Evolutionary conservation across 2,888 invertebrate genomes (phyloP).

Genomic region (Urechis unicinctus): DNA sequence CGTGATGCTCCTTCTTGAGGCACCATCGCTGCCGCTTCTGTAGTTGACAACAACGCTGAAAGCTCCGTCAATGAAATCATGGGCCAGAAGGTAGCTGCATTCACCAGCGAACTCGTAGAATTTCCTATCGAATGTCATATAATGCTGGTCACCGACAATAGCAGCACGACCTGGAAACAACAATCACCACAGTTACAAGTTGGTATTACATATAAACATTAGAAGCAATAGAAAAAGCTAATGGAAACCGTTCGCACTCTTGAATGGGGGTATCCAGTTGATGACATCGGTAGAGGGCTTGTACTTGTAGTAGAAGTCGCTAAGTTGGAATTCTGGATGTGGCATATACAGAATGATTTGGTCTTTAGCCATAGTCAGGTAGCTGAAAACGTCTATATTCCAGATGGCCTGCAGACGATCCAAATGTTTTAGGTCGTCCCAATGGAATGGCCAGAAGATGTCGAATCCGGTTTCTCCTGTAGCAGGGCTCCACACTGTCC

Average conservation of each 20-base stretch:
- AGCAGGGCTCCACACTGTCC: conserved; percentile 34
- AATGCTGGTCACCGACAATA: conserved; percentile 72
- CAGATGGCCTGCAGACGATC: conserved; percentile 6
- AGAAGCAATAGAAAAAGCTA: background rate
- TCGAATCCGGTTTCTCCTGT: conserved; percentile 39
- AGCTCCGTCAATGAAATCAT: conserved; percentile 74
- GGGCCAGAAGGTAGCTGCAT: conserved; percentile 75
- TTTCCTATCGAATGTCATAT: conserved; percentile 78
- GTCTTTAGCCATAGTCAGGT: conserved; percentile 5
- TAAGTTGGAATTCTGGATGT: conserved; percentile 55
- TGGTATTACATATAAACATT: too few relatives aligned
- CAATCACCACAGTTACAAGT: conserved; percentile 34
- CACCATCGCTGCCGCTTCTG: conserved; percentile 29
- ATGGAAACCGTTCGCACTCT: conserved; percentile 5
- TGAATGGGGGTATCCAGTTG: conserved; percentile 65
- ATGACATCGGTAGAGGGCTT: conserved; percentile 68
- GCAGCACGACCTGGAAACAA: too few relatives aligned
- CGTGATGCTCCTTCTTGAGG: conserved; percentile 31
- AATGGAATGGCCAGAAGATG: conserved; percentile 19
- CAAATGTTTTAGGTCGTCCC: conserved; percentile 8
- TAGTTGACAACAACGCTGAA: conserved; percentile 76
- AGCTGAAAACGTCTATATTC: conserved; percentile 9
- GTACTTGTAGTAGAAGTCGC: conserved; percentile 71
- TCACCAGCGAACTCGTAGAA: conserved; percentile 67
- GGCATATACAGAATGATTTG: conserved; percentile 5